These are phyloP conservation scores for Cheirogaleus major DNA, from an alignment of 2,797 vertebrate species.

Conservation along the genomic window DNA sequence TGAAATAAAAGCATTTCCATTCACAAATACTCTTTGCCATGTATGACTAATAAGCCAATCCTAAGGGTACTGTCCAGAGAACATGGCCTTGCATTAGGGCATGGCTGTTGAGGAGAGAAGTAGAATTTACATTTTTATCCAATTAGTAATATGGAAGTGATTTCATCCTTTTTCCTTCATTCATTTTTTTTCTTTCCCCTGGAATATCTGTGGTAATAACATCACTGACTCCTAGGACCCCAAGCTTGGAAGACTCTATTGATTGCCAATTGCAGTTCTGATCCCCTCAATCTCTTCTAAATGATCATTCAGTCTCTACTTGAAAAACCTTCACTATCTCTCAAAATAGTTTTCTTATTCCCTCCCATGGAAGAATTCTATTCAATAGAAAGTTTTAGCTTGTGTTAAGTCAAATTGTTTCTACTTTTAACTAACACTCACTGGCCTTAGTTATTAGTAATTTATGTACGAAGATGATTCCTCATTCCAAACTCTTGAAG, in stretches of 20 bases:
- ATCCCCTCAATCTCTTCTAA: not conserved
- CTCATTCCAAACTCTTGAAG: not conserved
- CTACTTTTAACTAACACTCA: not conserved
- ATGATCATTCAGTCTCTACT: not conserved
- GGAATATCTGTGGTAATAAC: not conserved
- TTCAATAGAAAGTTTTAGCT: not conserved
- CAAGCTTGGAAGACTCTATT: not conserved
- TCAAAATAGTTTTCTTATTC: not conserved
- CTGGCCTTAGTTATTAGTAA: not conserved
- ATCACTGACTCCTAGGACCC: not conserved
- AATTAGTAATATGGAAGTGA: not conserved
- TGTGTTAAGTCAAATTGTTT: not conserved
- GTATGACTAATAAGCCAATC: not conserved
- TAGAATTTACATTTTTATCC: not conserved
- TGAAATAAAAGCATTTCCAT: not conserved
- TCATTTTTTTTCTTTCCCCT: not conserved
- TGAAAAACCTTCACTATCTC: not conserved
- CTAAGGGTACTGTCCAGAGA: constrained; percentile 41
- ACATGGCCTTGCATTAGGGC: not conserved
- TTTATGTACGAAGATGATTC: not conserved
- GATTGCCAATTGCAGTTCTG: not conserved
- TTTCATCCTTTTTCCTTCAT: not conserved
- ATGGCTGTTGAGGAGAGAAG: not conserved
- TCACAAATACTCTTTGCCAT: not conserved
- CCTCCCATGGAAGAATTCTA: not conserved